A percentile compares a stretch with the other conserved stretches of the same genome.
These are phyloP conservation scores for Istiophorus platypterus DNA, from an alignment of 2,113 vertebrate species.

Conservation along the genomic window DNA sequence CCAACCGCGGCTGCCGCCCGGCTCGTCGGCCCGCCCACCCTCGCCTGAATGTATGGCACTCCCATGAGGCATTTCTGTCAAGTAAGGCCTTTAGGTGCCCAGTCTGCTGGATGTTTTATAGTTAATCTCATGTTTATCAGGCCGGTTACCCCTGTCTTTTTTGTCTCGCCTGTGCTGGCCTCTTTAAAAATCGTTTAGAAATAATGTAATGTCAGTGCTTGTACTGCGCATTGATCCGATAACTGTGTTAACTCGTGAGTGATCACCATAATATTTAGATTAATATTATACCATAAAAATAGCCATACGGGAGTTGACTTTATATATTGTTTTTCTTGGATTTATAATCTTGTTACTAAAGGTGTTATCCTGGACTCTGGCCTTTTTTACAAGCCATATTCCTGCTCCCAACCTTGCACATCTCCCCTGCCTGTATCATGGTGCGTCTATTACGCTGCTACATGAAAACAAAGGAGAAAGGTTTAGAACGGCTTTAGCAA, in stretches of 20 bases:
- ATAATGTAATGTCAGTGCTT: background rate
- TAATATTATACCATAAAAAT: background rate
- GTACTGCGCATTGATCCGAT: too few species aligned
- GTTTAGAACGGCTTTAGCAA: too few species aligned
- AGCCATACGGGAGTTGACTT: background rate
- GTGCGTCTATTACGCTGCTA: background rate
- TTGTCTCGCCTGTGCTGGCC: too few species aligned
- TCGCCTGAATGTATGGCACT: slow-evolving; percentile 1
- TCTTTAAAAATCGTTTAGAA: background rate
- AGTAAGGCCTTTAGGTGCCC: slow-evolving; percentile 7
- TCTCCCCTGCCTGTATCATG: background rate
- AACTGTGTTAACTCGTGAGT: background rate
- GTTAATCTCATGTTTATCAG: background rate
- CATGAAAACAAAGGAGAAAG: too few species aligned
- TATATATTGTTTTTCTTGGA: background rate
- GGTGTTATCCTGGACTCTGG: background rate
- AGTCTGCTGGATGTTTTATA: background rate
- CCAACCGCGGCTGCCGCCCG: slow-evolving; percentile 61
- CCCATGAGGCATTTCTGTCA: slow-evolving; percentile 19
- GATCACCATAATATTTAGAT: background rate
- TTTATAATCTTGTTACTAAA: background rate
- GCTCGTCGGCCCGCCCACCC: slow-evolving; percentile 10
- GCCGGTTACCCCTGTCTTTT: background rate
- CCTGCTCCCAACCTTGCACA: background rate
- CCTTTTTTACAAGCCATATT: background rate